Evolutionary conservation across 2,888 invertebrate genomes (phyloP).

Genomic region (Drepana falcataria): DNA sequence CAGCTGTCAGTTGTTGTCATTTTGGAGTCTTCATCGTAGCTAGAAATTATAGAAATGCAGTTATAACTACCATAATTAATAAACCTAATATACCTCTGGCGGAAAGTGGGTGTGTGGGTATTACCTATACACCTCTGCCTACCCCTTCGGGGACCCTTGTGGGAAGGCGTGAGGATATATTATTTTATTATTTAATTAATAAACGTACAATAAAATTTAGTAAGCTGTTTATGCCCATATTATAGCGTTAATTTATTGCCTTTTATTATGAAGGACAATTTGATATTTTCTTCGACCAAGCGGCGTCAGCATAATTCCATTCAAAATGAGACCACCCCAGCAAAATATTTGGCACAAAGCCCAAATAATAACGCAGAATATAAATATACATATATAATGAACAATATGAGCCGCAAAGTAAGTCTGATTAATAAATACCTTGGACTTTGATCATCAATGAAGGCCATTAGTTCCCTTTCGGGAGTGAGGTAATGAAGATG

Average conservation of each 20-base stretch:
- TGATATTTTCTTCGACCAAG: not conserved
- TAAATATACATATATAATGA: too few species aligned
- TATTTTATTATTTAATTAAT: too few species aligned
- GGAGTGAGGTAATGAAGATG: constrained; percentile 91
- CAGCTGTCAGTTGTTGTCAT: constrained; percentile 80
- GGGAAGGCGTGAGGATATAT: too few species aligned
- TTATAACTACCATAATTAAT: not conserved
- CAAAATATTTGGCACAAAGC: not conserved
- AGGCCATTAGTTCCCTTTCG: constrained; percentile 86
- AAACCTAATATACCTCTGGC: too few species aligned
- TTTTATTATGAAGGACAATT: not conserved
- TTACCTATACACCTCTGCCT: too few species aligned
- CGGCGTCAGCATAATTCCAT: not conserved
- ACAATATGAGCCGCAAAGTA: too few species aligned
- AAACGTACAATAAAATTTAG: too few species aligned
- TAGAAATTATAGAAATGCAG: constrained; percentile 26
- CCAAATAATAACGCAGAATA: not conserved
- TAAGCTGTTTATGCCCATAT: too few species aligned
- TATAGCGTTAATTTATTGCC: not conserved
- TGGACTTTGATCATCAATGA: constrained; percentile 85
- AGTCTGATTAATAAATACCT: constrained; percentile 39
- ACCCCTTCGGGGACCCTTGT: too few species aligned
- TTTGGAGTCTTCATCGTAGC: constrained; percentile 78
- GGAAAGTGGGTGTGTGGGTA: too few species aligned
- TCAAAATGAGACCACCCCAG: not conserved